Percentiles rank a stretch among this genome's conserved stretches.
Conservation (phyloP, 1,140 invertebrate species). For the Schmidtea mediterranea region DNA sequence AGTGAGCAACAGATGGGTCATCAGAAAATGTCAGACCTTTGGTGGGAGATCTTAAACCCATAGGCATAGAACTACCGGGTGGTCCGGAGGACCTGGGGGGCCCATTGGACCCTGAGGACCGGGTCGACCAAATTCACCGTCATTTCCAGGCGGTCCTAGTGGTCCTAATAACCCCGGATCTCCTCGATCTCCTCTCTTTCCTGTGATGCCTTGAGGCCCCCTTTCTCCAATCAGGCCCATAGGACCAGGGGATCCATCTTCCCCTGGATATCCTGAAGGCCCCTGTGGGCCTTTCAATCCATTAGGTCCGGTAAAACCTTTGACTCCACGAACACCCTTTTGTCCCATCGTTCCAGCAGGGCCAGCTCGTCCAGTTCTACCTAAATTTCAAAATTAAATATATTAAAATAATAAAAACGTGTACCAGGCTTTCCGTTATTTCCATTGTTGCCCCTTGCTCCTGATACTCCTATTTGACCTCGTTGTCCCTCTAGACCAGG, state of each 20-base stretch:
- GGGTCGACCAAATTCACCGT: neutral
- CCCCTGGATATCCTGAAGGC: neutral
- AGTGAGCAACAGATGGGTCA: neutral
- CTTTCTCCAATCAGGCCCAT: conserved; percentile 6
- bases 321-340: conserved; percentile 5
- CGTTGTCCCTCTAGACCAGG: neutral
- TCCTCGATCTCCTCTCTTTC: conserved; percentile 1
- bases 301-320: conserved; percentile 22
- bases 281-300: neutral
- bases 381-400: too few relatives aligned
- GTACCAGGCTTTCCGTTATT: too few relatives aligned
- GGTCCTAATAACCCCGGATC: neutral
- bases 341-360: neutral
- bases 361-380: too few relatives aligned
- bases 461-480: too few relatives aligned
- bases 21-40: neutral
- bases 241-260: neutral
- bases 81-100: conserved; percentile 2
- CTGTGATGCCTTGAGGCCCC: conserved; percentile 12
- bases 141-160: neutral
- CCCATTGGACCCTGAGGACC: conserved; percentile 2
- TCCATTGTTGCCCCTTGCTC: too few relatives aligned
- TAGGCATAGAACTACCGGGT: conserved; percentile 1
- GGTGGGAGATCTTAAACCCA: neutral
- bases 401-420: too few relatives aligned